Evolutionary conservation across 2,797 vertebrate species (phyloP).

Genomic region (Pogonophryne albipinna): DNA sequence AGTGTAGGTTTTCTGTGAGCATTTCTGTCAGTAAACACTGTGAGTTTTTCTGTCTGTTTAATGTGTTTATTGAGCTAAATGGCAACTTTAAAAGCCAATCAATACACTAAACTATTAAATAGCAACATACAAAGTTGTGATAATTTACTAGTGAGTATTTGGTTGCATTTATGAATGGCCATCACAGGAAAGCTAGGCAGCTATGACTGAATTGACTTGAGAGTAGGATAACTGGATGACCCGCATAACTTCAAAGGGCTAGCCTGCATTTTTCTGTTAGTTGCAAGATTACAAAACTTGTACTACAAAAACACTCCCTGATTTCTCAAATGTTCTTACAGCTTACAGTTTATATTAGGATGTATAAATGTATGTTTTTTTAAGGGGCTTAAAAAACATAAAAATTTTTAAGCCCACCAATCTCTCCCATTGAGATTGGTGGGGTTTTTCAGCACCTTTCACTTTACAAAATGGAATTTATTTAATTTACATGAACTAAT

Average conservation of each 20-base stretch:
- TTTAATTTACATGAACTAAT: too few species aligned
- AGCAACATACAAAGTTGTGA: too few species aligned
- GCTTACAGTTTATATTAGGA: not conserved
- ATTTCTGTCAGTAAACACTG: not conserved
- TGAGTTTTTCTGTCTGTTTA: not conserved
- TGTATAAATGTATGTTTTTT: too few species aligned
- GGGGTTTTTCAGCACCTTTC: not conserved
- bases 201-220: not conserved
- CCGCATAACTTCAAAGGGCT: conserved; percentile 59
- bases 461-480: too few species aligned
- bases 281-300: conserved; percentile 18
- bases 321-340: not conserved
- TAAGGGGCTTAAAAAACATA: too few species aligned
- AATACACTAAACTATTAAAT: too few species aligned
- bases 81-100: not conserved
- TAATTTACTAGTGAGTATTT: not conserved
- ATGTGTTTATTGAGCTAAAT: not conserved
- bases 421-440: too few species aligned
- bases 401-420: too few species aligned
- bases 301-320: conserved; percentile 40
- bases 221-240: conserved; percentile 48
- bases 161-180: not conserved
- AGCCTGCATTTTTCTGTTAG: conserved; percentile 40
- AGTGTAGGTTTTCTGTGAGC: not conserved
- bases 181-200: too few species aligned